A percentile compares a stretch with the other conserved stretches of the same genome.
These are phyloP conservation scores for Hycleus phaleratus DNA, from an alignment of 1,140 invertebrate genomes.

Conservation along the genomic window DNA sequence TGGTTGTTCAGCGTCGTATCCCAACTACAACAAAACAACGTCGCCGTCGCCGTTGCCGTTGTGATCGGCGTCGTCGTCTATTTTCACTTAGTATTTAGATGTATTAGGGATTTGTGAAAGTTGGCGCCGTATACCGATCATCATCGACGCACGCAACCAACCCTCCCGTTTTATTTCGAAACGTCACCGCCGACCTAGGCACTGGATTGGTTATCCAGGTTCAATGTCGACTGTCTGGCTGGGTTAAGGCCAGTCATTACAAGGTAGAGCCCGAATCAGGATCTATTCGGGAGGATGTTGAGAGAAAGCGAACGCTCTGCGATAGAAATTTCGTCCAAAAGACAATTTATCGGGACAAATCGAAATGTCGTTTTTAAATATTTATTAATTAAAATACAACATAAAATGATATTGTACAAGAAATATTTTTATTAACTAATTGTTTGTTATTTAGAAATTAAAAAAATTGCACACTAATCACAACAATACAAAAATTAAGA, in stretches of 20 bases:
- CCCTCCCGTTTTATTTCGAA: background rate
- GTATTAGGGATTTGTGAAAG: constrained; percentile 3
- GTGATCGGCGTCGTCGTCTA: background rate
- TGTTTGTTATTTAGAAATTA: no score
- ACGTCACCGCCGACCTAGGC: constrained; percentile 34
- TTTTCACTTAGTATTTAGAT: constrained; percentile 10
- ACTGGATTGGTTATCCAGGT: constrained; percentile 34
- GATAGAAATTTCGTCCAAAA: background rate
- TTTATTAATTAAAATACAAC: constrained; percentile 6
- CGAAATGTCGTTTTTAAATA: background rate
- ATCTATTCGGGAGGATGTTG: background rate
- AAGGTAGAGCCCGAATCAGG: constrained; percentile 20
- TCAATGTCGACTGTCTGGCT: constrained; percentile 43
- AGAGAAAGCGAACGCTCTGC: background rate
- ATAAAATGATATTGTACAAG: constrained; percentile 4
- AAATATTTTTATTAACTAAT: no score
- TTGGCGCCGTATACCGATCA: constrained; percentile 1
- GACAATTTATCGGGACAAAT: background rate
- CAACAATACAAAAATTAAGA: no score
- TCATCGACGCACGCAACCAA: constrained; percentile 21
- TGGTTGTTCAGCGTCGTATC: background rate
- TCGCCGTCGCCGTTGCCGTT: background rate
- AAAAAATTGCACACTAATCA: no score
- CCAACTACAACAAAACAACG: constrained; percentile 9
- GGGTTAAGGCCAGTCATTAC: constrained; percentile 39